Base-by-base conservation (phyloP, 2,888 invertebrate genomes). In the Diloba caeruleocephala region DNA sequence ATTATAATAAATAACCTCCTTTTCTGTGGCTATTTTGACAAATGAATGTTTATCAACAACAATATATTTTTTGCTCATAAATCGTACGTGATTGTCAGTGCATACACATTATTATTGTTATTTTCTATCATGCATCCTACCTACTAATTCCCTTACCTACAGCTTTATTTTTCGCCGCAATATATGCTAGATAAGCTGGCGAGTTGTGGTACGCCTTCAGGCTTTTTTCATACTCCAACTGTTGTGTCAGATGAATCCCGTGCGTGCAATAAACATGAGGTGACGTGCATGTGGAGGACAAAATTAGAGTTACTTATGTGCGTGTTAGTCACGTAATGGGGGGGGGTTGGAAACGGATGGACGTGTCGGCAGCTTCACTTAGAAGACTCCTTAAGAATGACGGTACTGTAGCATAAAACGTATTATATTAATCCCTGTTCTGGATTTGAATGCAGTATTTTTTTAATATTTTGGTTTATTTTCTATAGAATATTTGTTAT, bases 201-300 rank as follows among this genome's bases (percentile, higher is more conserved):
- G 99, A 99, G 90, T 97, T 98, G 92, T 99, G 98, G 90, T 99
- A 99, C 15, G 96, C 95, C 94, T 99, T 99, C 88, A 99, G 92
- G 61, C 96, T 96, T 85, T 99, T 99, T 85, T 98, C 98, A 88
- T 99, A 99, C 88, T 98, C 98, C 80, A 96, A 89, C 96, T 97
- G 87, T 41, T 41, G 53, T 52, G 71, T 42, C 65, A 63, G 64
- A 57, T 62, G 61, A 58, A 66, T 46, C 72, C 80, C 74, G 80
- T 73, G 77, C 76, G 83, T 74, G 81, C 79, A 81, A 79, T 80
- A 69, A 79, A 43, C 31, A 89, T 87, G 87, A 70, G 76, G 87
- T 85, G 87, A 78, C 59, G 74, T 90, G 91, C 90, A 89, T 91
- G 90, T 85, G 82, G 71, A 74, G 76, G 74, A 85, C 81, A 89